A percentile compares a stretch with the other conserved stretches of the same genome.
Evolutionary conservation across 2,888 invertebrate species (phyloP).

Genomic region (Aelia acuminata): DNA sequence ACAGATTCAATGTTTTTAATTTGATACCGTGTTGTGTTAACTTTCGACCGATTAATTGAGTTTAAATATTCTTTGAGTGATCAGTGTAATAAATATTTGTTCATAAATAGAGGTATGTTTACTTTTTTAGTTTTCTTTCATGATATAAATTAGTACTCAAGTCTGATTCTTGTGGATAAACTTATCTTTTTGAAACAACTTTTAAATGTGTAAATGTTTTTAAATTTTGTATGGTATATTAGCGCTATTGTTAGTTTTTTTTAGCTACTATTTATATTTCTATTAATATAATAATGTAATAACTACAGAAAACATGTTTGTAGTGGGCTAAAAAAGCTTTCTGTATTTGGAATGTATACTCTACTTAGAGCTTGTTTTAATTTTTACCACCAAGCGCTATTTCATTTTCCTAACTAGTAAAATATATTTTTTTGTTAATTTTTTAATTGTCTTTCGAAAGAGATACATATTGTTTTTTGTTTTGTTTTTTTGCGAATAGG

Average conservation of each 20-base stretch:
- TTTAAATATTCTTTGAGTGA: neutral
- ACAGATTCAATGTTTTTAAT: slow-evolving; percentile 40
- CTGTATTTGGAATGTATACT: neutral
- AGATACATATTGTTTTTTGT: no score
- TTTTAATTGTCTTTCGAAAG: no score
- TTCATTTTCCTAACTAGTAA: no score
- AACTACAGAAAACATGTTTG: neutral
- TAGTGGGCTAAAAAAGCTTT: neutral
- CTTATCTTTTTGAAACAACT: neutral
- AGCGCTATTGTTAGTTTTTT: neutral
- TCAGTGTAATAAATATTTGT: neutral
- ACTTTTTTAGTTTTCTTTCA: neutral
- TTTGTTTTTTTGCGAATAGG: no score
- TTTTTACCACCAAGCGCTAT: neutral
- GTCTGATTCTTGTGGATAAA: neutral
- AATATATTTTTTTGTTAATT: no score
- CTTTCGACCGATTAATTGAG: neutral
- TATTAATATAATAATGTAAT: neutral
- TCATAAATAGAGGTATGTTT: neutral
- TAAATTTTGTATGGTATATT: neutral
- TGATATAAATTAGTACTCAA: neutral
- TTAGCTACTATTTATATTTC: neutral
- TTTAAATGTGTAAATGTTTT: neutral
- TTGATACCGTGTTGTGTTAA: slow-evolving; percentile 28
- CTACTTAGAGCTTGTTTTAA: neutral